phyloP scores from a whole-genome alignment of 2,888 invertebrate species.

The Tiphia femorata region DNA sequence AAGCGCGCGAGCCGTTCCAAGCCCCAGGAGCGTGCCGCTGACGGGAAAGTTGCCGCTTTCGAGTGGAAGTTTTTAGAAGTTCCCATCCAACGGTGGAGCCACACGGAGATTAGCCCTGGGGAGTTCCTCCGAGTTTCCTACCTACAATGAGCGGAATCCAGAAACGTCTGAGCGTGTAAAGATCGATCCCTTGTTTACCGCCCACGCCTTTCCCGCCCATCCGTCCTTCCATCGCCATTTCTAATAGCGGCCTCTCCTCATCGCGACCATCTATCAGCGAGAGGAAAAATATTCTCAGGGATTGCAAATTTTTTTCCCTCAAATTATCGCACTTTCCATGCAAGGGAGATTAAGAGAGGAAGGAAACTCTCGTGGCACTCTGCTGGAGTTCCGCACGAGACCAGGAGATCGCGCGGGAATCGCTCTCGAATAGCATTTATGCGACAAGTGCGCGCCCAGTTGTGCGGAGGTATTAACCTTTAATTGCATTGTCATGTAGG shows the following conservation, averaged over 20 bases:
- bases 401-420: too few species aligned
- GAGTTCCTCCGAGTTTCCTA: constrained; percentile 47
- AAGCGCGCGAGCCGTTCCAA: constrained; percentile 32
- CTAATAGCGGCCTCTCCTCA: background rate
- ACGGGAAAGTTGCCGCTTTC: constrained; percentile 44
- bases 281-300: background rate
- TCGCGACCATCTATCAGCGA: too few species aligned
- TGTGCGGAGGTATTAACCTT: constrained; percentile 36
- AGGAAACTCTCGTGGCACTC: too few species aligned
- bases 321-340: too few species aligned
- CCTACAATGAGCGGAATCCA: constrained; percentile 46
- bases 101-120: constrained; percentile 45
- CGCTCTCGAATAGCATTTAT: constrained; percentile 3
- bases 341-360: background rate
- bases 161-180: constrained; percentile 32
- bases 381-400: background rate
- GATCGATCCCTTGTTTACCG: constrained; percentile 27
- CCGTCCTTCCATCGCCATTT: background rate
- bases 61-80: constrained; percentile 45
- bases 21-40: constrained; percentile 42
- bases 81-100: constrained; percentile 30
- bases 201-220: background rate
- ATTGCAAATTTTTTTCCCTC: too few species aligned
- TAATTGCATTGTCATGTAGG: constrained; percentile 37
- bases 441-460: constrained; percentile 6